phyloP scores from a whole-genome alignment of 2,888 invertebrate genomes.

The Coelinius sp. region DNA sequence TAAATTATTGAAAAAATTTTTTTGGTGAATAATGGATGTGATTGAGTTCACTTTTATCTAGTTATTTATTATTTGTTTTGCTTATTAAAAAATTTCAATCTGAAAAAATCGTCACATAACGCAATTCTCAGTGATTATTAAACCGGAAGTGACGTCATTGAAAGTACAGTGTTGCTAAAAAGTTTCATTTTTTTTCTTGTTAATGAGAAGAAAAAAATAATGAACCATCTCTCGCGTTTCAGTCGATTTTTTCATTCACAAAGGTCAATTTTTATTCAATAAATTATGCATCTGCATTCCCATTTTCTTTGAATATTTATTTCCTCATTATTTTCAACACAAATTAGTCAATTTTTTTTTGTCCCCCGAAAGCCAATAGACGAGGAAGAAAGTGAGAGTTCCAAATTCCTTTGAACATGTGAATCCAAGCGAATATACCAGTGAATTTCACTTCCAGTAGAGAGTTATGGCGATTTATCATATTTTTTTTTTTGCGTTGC shows the following conservation, averaged over 20 bases:
- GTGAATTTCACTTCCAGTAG: slow-evolving; percentile 39
- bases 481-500: not conserved
- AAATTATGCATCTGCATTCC: slow-evolving; percentile 8
- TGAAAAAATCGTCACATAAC: not conserved
- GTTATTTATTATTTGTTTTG: too few relatives aligned
- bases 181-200: not conserved
- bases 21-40: too few relatives aligned
- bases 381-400: slow-evolving; percentile 48
- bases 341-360: too few relatives aligned
- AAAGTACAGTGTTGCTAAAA: not conserved
- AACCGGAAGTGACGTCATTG: not conserved
- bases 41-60: too few relatives aligned
- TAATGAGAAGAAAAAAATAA: not conserved
- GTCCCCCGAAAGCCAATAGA: not conserved
- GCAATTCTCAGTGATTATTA: not conserved
- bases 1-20: too few relatives aligned
- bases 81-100: too few relatives aligned
- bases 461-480: not conserved
- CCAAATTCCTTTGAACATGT: slow-evolving; percentile 37
- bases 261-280: not conserved
- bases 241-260: not conserved
- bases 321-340: not conserved
- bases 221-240: not conserved
- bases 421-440: slow-evolving; percentile 38
- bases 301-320: too few relatives aligned